phyloP scores from a whole-genome alignment of 2,797 vertebrate species.

The Eidolon dupreanum region DNA sequence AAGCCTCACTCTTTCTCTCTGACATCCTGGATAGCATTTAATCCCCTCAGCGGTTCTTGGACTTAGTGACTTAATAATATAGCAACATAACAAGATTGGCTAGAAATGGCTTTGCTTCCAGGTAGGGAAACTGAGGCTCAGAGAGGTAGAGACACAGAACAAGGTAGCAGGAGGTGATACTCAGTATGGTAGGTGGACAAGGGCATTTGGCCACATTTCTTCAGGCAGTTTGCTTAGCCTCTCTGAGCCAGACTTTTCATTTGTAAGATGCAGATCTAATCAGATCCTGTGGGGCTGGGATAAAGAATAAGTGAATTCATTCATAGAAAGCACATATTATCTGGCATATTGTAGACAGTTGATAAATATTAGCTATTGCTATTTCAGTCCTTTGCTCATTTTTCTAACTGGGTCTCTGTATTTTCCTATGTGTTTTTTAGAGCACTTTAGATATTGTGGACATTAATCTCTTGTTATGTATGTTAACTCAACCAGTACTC shows the following conservation, averaged over 20 bases:
- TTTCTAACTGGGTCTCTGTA: constrained; percentile 16
- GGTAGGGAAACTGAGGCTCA: neutral
- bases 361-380: neutral
- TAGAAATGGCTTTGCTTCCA: neutral
- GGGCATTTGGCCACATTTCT: neutral
- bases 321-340: neutral
- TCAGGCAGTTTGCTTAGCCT: neutral
- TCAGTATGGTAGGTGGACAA: neutral
- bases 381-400: neutral
- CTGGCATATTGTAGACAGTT: neutral
- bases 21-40: too few relatives aligned
- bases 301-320: neutral
- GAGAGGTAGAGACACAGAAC: neutral
- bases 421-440: neutral
- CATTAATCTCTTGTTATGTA: neutral
- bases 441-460: neutral
- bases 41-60: neutral
- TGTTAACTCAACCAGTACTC: neutral
- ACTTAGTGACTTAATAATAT: neutral
- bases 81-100: neutral
- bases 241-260: neutral
- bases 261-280: neutral
- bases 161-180: neutral
- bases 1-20: neutral
- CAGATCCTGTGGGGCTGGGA: neutral